A percentile compares a stretch with the other conserved stretches of the same genome.
Conservation (phyloP, 2,888 invertebrate genomes). For the Nephrocerus scutellatus region DNA sequence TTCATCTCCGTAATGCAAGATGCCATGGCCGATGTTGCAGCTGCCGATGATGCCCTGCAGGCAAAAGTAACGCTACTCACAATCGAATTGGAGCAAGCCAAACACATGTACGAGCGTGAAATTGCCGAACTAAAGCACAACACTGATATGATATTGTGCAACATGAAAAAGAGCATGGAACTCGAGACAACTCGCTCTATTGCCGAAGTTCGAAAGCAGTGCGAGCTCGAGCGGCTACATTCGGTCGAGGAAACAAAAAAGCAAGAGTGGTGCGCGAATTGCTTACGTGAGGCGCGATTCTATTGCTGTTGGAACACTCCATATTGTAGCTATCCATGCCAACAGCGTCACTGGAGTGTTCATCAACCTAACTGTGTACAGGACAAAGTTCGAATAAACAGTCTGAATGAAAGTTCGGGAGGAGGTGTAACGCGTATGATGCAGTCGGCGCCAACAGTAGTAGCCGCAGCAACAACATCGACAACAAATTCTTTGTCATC, state of each 20-base stretch:
- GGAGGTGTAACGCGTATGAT: too few species aligned
- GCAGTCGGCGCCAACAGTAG: slow-evolving; percentile 4
- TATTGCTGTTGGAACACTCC: slow-evolving; percentile 97
- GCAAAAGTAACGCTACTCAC: slow-evolving; percentile 56
- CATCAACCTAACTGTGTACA: slow-evolving; percentile 52
- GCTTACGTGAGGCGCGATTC: slow-evolving; percentile 80
- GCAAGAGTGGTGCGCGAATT: slow-evolving; percentile 89
- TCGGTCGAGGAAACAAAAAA: slow-evolving; percentile 69
- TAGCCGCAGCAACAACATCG: too few species aligned
- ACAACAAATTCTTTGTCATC: background rate
- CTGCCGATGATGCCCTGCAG: slow-evolving; percentile 49
- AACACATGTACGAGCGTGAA: slow-evolving; percentile 68
- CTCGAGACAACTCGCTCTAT: slow-evolving; percentile 61
- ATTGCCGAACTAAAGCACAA: slow-evolving; percentile 63
- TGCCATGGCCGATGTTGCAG: slow-evolving; percentile 57
- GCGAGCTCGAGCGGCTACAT: slow-evolving; percentile 62
- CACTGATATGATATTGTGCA: slow-evolving; percentile 57
- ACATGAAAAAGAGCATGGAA: slow-evolving; percentile 64
- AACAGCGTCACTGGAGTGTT: slow-evolving; percentile 75
- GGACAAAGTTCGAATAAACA: slow-evolving; percentile 17
- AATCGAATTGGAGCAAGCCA: slow-evolving; percentile 62
- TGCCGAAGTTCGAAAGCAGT: slow-evolving; percentile 58
- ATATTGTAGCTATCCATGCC: slow-evolving; percentile 86
- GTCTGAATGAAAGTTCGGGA: slow-evolving; percentile 7
- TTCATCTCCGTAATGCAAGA: slow-evolving; percentile 65